Evolutionary conservation across 1,140 invertebrate genomes (phyloP).

Genomic region (Drosophila micromelanica): DNA sequence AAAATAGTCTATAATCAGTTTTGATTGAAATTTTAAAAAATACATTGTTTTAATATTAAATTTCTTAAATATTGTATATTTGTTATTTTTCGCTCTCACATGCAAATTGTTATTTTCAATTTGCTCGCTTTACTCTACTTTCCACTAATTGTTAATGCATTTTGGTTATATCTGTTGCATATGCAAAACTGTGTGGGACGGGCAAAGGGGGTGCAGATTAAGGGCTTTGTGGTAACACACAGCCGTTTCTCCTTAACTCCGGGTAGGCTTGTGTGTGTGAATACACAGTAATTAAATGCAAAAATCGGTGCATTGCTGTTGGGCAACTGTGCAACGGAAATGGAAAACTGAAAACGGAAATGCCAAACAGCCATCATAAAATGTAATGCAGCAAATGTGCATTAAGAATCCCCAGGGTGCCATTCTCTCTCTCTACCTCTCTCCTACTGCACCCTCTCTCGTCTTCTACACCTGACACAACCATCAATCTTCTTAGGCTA

Average conservation of each 20-base stretch:
- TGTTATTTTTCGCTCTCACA: neutral
- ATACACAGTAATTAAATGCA: slow-evolving; percentile 55
- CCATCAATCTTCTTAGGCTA: neutral
- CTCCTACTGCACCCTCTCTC: neutral
- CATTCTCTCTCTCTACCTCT: neutral
- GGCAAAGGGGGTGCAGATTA: slow-evolving; percentile 1
- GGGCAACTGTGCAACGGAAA: slow-evolving; percentile 53
- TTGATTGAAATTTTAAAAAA: too few species aligned
- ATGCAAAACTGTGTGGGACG: neutral
- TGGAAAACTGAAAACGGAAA: slow-evolving; percentile 61
- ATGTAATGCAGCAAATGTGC: slow-evolving; percentile 63
- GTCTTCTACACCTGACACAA: neutral
- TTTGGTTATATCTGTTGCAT: slow-evolving; percentile 21
- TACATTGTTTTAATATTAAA: too few species aligned
- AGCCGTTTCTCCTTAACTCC: neutral
- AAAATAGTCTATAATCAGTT: too few species aligned
- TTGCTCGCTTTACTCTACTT: neutral
- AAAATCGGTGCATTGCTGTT: slow-evolving; percentile 35
- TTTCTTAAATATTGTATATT: too few species aligned
- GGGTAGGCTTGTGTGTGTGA: neutral
- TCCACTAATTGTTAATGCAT: slow-evolving; percentile 34
- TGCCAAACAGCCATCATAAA: slow-evolving; percentile 37
- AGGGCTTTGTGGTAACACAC: slow-evolving; percentile 24
- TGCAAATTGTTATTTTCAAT: slow-evolving; percentile 15
- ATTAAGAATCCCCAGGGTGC: slow-evolving; percentile 28